Percentiles rank a stretch among this genome's conserved stretches.
These are phyloP conservation scores for Dicrurus megarhynchus DNA, from an alignment of 2,113 vertebrate genomes.

Conservation along the genomic window DNA sequence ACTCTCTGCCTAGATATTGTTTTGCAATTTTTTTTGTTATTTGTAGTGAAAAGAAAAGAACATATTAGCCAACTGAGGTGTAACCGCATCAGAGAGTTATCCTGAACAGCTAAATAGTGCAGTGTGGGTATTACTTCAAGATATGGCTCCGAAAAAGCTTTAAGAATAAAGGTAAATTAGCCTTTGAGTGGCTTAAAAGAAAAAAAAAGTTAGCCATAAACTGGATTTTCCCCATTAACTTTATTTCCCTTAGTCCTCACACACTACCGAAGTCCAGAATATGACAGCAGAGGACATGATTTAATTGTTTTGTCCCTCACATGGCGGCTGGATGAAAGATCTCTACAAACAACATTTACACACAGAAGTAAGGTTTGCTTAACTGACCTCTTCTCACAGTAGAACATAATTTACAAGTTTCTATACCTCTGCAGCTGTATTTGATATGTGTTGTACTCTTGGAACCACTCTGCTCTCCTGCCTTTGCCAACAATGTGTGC, in stretches of 20 bases:
- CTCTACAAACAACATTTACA: not conserved
- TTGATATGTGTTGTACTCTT: not conserved
- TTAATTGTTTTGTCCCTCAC: not conserved
- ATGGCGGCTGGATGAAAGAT: not conserved
- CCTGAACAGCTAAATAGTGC: not conserved
- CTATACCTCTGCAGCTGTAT: not conserved
- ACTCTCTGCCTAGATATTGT: not conserved
- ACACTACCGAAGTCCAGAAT: not conserved
- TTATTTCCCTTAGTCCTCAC: not conserved
- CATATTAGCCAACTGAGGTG: not conserved
- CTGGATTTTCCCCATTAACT: not conserved
- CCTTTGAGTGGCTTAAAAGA: not conserved
- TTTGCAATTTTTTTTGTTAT: not conserved
- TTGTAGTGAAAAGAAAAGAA: not conserved
- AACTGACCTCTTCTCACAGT: not conserved
- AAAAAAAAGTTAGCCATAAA: not conserved
- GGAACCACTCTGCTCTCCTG: not conserved
- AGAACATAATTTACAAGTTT: not conserved
- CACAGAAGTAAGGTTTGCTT: not conserved
- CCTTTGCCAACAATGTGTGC: not conserved
- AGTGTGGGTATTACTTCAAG: not conserved
- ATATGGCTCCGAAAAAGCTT: not conserved
- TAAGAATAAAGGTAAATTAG: not conserved
- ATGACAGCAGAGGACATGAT: not conserved
- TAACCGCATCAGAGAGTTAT: not conserved